Evolutionary conservation across 1,140 invertebrate genomes (phyloP), one percentile per base, ranked within the genome.

Genomic region (Liolophura sinensis): DNA sequence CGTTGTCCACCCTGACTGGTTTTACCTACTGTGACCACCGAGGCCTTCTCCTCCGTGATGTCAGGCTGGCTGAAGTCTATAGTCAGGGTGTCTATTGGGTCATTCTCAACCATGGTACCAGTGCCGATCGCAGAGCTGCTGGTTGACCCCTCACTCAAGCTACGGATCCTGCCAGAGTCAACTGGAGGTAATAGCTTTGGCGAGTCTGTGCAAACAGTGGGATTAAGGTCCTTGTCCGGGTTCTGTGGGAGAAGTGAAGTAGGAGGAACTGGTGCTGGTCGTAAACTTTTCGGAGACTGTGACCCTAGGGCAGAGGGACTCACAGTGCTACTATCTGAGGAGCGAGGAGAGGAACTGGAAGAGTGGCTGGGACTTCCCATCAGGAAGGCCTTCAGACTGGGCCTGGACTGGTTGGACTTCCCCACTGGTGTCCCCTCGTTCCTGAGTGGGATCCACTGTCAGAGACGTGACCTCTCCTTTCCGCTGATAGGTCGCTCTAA

Each of bases 201-300:
- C 20, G 71, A 64, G n/a, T 70, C 61, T n/a, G 70, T 49, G 7
- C 50, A 60, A 20, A 40, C 22, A 1, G 22, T 46, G 46, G 24
- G 61, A 57, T 3, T 7, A 24, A 61, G 52, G 14, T 18, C 65
- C n/a, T 25, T 31, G 22, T 64, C 52, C 48, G 24, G 65, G 51
- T 16, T 71, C 65, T 65, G 65, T 15, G 69, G 64, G 16, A 79
- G 49, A 12, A 82, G 74, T 27, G 77, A 78, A 50, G 78, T 54
- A 14, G 75, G 25, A n/a, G 79, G 81, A 15, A 73, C 69, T 7
- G 73, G 65, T n/a, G 77, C 74, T 57, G 78, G 77, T 52, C 70
- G 50, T 20, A 82, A 60, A 6, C 78, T 70, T 56, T 81, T 81
- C 9, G 81, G 79, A 15, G 79, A 69, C 51, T 72, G 72, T 20